phyloP scores from a whole-genome alignment of 92 coral and sea anemone genomes.

The Hydrozoanthus gracilis region DNA sequence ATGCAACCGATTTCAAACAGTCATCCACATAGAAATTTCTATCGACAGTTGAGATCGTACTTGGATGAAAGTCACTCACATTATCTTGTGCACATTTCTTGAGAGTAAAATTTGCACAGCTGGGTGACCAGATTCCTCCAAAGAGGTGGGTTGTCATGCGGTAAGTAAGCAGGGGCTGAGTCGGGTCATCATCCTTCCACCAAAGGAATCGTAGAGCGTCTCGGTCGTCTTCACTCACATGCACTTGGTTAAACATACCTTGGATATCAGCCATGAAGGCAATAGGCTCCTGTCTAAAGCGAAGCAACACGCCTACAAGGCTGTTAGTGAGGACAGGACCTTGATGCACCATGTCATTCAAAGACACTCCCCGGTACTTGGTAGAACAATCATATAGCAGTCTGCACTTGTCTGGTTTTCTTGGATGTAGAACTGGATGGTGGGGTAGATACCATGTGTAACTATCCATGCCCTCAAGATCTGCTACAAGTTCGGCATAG shows the following conservation, averaged over 20 bases:
- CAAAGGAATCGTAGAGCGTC: constrained; percentile 46
- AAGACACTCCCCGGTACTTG: constrained; percentile 38
- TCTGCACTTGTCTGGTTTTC: constrained; percentile 49
- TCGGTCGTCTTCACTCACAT: constrained; percentile 41
- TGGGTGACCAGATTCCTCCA: constrained; percentile 48
- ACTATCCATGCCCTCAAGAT: constrained; percentile 48
- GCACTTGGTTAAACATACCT: constrained; percentile 50
- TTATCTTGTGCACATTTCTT: constrained; percentile 50
- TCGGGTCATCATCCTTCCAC: constrained; percentile 51
- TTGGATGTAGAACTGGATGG: constrained; percentile 48
- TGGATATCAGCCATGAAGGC: constrained; percentile 48
- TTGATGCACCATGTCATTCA: constrained; percentile 50
- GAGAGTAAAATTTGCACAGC: constrained; percentile 45
- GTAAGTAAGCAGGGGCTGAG: constrained; percentile 34
- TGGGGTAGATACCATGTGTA: constrained; percentile 49
- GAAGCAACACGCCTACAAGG: constrained; percentile 39
- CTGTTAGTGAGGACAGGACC: constrained; percentile 46
- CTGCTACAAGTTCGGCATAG: constrained; percentile 36
- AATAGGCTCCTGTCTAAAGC: constrained; percentile 50
- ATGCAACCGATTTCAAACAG: constrained; percentile 48
- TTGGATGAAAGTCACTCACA: constrained; percentile 42
- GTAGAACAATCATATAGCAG: constrained; percentile 40
- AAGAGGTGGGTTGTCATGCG: constrained; percentile 49
- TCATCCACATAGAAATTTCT: constrained; percentile 49
- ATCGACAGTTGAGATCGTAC: constrained; percentile 43